Conservation (phyloP, 2,113 vertebrate species). For the Australoheros scitulus region DNA sequence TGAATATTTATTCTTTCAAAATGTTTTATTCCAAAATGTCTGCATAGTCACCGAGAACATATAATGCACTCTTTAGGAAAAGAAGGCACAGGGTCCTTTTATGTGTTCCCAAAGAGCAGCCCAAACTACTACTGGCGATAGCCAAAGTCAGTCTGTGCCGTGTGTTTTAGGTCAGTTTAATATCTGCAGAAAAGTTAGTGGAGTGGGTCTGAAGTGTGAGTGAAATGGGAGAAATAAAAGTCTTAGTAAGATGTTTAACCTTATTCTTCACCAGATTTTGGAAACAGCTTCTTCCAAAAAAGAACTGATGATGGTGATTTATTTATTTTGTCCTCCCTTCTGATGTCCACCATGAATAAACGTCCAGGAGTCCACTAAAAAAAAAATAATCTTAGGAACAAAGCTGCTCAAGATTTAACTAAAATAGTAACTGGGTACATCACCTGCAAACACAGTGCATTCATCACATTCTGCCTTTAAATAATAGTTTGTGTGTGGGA, state of each 20-base stretch:
- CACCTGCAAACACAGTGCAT: no score
- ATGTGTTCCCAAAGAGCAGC: neutral
- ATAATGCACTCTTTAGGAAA: neutral
- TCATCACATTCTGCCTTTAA: neutral
- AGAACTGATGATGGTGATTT: neutral
- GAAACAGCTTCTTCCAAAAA: no score
- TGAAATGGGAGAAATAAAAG: neutral
- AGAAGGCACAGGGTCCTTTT: constrained; percentile 14
- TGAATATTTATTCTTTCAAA: constrained; percentile 52
- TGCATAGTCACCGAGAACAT: neutral
- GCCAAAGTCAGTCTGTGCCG: neutral
- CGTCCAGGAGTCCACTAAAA: neutral
- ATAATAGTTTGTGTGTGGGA: no score
- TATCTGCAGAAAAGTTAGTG: neutral
- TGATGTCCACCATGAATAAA: neutral
- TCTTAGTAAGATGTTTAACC: no score
- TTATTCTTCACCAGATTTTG: no score
- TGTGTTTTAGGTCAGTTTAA: neutral
- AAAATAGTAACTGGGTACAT: no score
- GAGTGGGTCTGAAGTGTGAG: no score
- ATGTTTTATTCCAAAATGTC: constrained; percentile 30
- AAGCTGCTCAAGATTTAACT: neutral
- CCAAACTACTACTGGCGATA: neutral
- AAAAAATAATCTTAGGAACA: neutral
- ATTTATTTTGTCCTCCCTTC: no score